A percentile compares a stretch with the other conserved stretches of the same genome.
Conservation (phyloP, 2,888 invertebrate species). For the Apoderus coryli region DNA sequence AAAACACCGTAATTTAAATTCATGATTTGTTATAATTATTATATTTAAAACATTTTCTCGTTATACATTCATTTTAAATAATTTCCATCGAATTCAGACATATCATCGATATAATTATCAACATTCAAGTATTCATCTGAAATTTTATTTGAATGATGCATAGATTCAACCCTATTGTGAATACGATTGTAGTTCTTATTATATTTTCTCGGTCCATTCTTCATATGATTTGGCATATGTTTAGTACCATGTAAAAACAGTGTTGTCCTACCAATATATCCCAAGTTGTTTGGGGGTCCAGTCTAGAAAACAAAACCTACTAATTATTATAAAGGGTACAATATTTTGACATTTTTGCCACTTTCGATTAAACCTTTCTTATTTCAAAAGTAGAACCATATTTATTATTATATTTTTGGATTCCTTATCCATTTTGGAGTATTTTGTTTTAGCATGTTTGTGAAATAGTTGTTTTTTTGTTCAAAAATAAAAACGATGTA, state of each 20-base stretch:
- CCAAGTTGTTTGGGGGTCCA: slow-evolving; percentile 36
- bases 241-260: slow-evolving; percentile 60
- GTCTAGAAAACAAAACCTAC: slow-evolving; percentile 24
- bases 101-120: too few relatives aligned
- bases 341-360: too few relatives aligned
- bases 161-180: slow-evolving; percentile 24
- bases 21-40: too few relatives aligned
- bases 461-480: slow-evolving; percentile 1
- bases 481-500: too few relatives aligned
- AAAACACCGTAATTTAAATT: too few relatives aligned
- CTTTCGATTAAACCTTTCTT: too few relatives aligned
- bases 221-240: slow-evolving; percentile 47
- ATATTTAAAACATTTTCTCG: too few relatives aligned
- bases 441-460: not conserved
- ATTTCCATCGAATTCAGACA: too few relatives aligned
- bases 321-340: slow-evolving; percentile 3
- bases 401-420: not conserved
- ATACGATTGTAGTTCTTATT: slow-evolving; percentile 36
- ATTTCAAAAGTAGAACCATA: slow-evolving; percentile 1
- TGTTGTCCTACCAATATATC: slow-evolving; percentile 41
- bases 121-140: too few relatives aligned
- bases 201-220: slow-evolving; percentile 38
- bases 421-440: too few relatives aligned
- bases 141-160: too few relatives aligned
- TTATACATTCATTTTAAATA: too few relatives aligned